Evolutionary conservation across 2,888 invertebrate species (phyloP), one percentile per base, ranked within the genome.

Genomic region (Salticus scenicus): DNA sequence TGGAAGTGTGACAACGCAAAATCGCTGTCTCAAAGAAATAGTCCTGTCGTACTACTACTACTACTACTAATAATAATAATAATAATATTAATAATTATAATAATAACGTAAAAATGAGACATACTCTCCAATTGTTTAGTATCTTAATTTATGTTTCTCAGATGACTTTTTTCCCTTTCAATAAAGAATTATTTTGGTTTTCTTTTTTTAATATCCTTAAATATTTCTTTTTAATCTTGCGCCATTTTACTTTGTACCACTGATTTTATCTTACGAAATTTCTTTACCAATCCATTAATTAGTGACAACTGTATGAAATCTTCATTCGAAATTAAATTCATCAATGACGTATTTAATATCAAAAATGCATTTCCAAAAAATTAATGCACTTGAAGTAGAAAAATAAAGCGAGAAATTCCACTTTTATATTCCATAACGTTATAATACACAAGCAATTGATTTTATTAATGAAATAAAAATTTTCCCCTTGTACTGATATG

Each of bases 381-480:
- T n/a, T 57, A 74, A 63, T n/a, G 28, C 64, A 31, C 4, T 31
- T 63, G 69, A 42, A 66, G 64, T 37, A 63, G 24, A 70, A 70
- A 79, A 79, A 72, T 42, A 37, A n/a, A 71, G 82, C 77, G 67
- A 83, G 77, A 83, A 73, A 67, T 83, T 57, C 72, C 66, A n/a
- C 77, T 77, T 73, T 74, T 70, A 74, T 79, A n/a, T n/a, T 73
- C 84, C 74, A 74, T 84, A 84, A 84, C 84, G 78, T 84, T 70
- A 84, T 84, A 78, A 84, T 84, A 73, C 84, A 79, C 78, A 74
- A 84, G 78, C 78, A 78, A 84, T 78, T 84, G 84, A 84, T 69
- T 74, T 84, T 63, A 84, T 84, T 84, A 84, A 84, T 79, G 74
- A 78, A 78, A 84, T 72, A 83, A 83, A 81, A 83, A 76, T 82